These are phyloP conservation scores for Catagonus wagneri DNA, from an alignment of 2,113 vertebrate genomes.

Conservation along the genomic window DNA sequence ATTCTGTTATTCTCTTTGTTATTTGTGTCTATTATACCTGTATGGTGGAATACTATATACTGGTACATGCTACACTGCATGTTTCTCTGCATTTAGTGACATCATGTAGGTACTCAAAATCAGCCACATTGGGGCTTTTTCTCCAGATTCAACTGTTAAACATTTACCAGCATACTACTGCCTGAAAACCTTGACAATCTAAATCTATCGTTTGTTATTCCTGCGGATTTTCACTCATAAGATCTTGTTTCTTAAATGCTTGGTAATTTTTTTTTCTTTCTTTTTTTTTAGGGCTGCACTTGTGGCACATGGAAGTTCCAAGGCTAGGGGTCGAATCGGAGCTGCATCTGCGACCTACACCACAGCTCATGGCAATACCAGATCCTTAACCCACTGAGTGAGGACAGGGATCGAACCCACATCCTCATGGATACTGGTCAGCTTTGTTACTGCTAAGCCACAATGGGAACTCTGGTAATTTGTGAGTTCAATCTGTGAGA, in stretches of 20 bases:
- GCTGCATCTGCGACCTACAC: too few species aligned
- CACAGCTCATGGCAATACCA: too few species aligned
- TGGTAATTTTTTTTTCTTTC: background rate
- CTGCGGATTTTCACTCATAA: background rate
- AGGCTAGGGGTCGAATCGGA: too few species aligned
- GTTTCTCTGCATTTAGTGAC: background rate
- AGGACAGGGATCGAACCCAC: too few species aligned
- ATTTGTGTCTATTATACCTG: background rate
- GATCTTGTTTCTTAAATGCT: background rate
- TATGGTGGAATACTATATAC: background rate
- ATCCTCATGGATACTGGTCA: too few species aligned
- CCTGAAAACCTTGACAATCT: background rate
- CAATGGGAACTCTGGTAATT: too few species aligned
- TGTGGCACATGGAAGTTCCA: too few species aligned
- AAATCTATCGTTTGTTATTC: background rate
- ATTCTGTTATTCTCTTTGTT: background rate
- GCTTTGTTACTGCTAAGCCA: too few species aligned
- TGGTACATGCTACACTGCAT: rapidly evolving
- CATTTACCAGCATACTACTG: too few species aligned
- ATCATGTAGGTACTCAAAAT: background rate
- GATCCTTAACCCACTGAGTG: too few species aligned
- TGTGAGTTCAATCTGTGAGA: background rate
- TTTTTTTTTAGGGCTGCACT: too few species aligned
- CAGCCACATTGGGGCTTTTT: background rate
- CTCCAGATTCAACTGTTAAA: background rate